Evolutionary conservation across 2,797 vertebrate genomes (phyloP).

Genomic region (Scolopax bukidnonensis): DNA sequence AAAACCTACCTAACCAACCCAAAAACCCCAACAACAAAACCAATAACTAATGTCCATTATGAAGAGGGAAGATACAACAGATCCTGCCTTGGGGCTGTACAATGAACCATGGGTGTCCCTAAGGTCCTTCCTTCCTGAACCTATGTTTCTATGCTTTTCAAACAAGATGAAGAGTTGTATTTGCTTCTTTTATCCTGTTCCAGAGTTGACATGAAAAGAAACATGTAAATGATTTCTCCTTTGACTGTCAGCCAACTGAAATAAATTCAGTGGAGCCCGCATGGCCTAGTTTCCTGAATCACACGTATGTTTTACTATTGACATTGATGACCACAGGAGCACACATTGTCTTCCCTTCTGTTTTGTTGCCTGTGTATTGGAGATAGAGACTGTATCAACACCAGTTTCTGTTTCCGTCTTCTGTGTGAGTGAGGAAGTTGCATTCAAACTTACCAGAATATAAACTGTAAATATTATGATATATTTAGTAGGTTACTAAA

Average conservation of each 20-base stretch:
- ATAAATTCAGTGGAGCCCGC: neutral
- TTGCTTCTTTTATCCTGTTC: constrained; percentile 7
- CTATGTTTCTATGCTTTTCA: neutral
- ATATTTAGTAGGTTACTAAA: neutral
- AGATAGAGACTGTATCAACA: neutral
- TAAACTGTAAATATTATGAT: neutral
- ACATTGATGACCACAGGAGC: neutral
- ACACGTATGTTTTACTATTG: neutral
- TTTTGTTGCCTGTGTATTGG: neutral
- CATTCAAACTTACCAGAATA: neutral
- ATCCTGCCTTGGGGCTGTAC: neutral
- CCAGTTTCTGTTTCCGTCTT: neutral
- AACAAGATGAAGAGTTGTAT: neutral
- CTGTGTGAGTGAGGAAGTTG: neutral
- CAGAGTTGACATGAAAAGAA: neutral
- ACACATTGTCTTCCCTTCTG: neutral
- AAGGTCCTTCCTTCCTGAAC: neutral
- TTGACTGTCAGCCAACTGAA: neutral
- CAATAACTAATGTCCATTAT: neutral
- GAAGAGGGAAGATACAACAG: neutral
- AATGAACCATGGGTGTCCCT: neutral
- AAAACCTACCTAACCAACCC: too few relatives aligned
- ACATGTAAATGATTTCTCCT: neutral
- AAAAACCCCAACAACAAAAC: neutral
- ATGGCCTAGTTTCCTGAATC: neutral